phyloP scores from a whole-genome alignment of 2,888 invertebrate genomes.

The Zaprionus obscuricornis region DNA sequence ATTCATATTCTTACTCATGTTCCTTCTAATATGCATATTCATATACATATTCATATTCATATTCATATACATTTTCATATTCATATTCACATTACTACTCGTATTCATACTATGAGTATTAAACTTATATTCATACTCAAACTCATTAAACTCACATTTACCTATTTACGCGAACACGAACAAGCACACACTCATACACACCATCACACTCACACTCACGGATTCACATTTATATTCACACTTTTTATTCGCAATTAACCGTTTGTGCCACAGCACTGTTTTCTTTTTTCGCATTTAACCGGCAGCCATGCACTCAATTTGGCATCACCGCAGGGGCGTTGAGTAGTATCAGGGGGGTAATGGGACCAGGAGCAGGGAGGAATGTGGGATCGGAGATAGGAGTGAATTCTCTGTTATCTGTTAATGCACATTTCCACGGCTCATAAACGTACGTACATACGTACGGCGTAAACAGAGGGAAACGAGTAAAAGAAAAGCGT shows the following conservation, averaged over 20 bases:
- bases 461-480: not conserved
- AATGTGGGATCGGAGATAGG: constrained; percentile 3
- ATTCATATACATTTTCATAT: no score
- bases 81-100: no score
- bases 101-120: no score
- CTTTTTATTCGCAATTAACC: constrained; percentile 74
- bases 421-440: constrained; percentile 75
- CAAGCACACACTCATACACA: no score
- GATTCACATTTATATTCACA: constrained; percentile 51
- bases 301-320: constrained; percentile 49
- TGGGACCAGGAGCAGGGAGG: not conserved
- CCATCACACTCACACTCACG: no score
- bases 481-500: not conserved
- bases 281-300: constrained; percentile 24
- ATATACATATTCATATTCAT: no score
- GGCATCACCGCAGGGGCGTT: constrained; percentile 20
- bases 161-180: no score
- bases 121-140: no score
- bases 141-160: no score
- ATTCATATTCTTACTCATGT: no score
- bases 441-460: constrained; percentile 53
- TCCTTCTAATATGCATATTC: no score
- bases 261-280: constrained; percentile 40
- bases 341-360: not conserved
- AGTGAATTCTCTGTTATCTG: constrained; percentile 35